Base-by-base conservation (phyloP, 2,113 vertebrate species). In the Limanda limanda region DNA sequence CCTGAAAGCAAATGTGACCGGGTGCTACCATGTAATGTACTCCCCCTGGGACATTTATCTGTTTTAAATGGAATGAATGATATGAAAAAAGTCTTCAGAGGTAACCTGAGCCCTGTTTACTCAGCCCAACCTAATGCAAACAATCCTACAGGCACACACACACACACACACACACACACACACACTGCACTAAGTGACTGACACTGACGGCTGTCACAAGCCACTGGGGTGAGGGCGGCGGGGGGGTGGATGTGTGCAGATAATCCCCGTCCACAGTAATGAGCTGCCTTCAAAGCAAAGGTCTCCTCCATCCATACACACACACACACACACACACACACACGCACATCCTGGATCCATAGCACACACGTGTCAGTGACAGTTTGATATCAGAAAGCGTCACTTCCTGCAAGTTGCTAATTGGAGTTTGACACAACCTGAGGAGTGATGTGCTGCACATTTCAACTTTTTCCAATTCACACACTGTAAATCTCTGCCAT, bases 31-130 rank as follows among this genome's bases (percentile, higher is more conserved):
- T 71, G 71, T 71, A 75, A 80, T 83, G 57, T 45, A 25, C 37
- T 59, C 68, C 74, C 8, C 63, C 54, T 68, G 63, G 78, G 62
- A 90, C 72, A 78, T 68, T 83, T 88, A 84, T 86, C 81, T 63
- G 77, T 76, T 89, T 88, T 85, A 80, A 85, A 82, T 77, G 72
- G 81, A 87, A 81, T 63, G 78, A 79, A 82, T 78, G 73, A 77
- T 69, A 88, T 57, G 59, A 31, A 78, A 87, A n/a, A 74, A 81
- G 78, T 35, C 64, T 84, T 71, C 42, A 66, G 75, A 75, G 61
- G 90, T 74, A 91, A 91, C 83, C 74, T 2, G 78, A 92, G 56
- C 52, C 74, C 63, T 89, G 89, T 90, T 92, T 90, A 89, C 72
- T 76, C 82, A 82, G 70, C 73, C 70, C 61, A 60, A 57, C 74